These are phyloP conservation scores for Cherax destructor DNA, from an alignment of 1,140 invertebrate species.

Conservation along the genomic window DNA sequence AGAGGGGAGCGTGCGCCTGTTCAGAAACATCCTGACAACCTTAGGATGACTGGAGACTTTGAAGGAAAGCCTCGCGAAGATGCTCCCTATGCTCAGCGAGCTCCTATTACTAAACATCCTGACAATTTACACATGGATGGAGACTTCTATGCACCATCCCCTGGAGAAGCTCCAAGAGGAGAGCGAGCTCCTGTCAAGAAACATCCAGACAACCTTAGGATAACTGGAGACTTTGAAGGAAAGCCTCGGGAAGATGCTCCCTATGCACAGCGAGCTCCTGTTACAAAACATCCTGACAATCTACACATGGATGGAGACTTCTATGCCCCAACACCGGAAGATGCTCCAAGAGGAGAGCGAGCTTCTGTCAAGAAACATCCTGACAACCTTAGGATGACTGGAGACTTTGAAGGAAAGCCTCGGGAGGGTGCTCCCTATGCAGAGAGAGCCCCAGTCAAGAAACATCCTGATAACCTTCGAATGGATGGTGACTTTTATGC, in stretches of 20 bases:
- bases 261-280: conserved; percentile 38
- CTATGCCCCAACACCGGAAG: conserved; percentile 33
- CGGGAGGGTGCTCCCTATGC: conserved; percentile 22
- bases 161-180: conserved; percentile 21
- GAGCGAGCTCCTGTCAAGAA: conserved; percentile 40
- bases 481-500: conserved; percentile 49
- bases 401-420: conserved; percentile 34
- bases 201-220: conserved; percentile 45
- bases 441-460: conserved; percentile 48
- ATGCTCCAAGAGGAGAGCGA: conserved; percentile 27
- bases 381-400: conserved; percentile 37
- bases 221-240: conserved; percentile 39
- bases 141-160: conserved; percentile 14
- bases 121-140: conserved; percentile 50
- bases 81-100: conserved; percentile 31
- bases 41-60: conserved; percentile 60
- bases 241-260: conserved; percentile 23
- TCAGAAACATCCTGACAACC: conserved; percentile 57
- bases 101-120: conserved; percentile 41
- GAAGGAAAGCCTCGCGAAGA: conserved; percentile 21
- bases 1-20: conserved; percentile 32
- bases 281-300: conserved; percentile 55
- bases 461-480: conserved; percentile 48
- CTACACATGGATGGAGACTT: conserved; percentile 50
- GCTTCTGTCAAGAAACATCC: conserved; percentile 48